A percentile compares a stretch with the other conserved stretches of the same genome.
These are phyloP conservation scores for Cassiopea andromeda DNA, from an alignment of 30 jellyfish, hydroid and myxozoan species.

Conservation along the genomic window DNA sequence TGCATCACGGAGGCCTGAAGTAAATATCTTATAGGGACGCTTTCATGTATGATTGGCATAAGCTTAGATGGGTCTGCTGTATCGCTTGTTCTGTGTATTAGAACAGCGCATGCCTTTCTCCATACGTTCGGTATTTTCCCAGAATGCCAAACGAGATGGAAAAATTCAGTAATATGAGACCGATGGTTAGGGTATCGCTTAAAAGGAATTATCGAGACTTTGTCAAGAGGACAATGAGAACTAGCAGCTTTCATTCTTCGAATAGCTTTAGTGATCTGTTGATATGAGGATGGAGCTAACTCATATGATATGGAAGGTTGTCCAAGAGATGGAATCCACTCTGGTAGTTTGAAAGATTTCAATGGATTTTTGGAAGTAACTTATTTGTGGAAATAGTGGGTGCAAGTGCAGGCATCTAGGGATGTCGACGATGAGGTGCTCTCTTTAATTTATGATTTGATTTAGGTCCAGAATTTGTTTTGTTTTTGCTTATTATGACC, in stretches of 20 bases:
- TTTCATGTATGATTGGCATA: not conserved
- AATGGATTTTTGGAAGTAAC: not conserved
- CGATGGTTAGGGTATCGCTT: not conserved
- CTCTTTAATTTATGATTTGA: not conserved
- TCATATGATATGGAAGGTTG: not conserved
- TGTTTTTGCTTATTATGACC: not conserved
- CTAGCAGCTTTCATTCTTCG: not conserved
- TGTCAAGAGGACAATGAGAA: slow-evolving; percentile 8
- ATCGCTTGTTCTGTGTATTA: not conserved
- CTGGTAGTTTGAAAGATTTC: not conserved
- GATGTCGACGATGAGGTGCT: slow-evolving; percentile 1
- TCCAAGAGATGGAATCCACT: slow-evolving; percentile 5
- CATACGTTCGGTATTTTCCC: not conserved
- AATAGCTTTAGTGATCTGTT: not conserved
- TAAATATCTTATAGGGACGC: not conserved
- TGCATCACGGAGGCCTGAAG: not conserved
- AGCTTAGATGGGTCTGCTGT: not conserved
- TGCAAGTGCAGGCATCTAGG: not conserved
- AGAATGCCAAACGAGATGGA: not conserved
- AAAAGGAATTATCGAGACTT: not conserved
- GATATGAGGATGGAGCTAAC: not conserved
- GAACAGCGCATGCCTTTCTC: not conserved
- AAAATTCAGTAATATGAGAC: not conserved
- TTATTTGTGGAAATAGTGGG: not conserved
- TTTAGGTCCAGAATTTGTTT: not conserved